phyloP scores from a whole-genome alignment of 2,797 vertebrate genomes.

The Champsocephalus esox region DNA sequence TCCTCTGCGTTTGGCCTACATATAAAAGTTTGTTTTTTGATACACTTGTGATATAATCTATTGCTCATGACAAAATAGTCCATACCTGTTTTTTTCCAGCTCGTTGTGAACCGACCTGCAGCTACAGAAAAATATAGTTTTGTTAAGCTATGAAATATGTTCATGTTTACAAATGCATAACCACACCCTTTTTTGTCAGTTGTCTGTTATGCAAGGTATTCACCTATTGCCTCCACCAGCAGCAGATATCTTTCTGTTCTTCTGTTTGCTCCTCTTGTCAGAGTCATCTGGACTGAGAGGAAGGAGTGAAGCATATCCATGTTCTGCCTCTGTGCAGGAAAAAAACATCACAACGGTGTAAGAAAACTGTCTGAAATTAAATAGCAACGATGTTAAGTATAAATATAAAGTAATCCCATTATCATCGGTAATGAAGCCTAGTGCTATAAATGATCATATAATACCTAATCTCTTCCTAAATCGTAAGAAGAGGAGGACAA shows the following conservation, averaged over 20 bases:
- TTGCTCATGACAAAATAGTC: not conserved
- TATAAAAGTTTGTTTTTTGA: not conserved
- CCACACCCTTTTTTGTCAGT: slow-evolving; percentile 59
- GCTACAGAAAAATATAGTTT: slow-evolving; percentile 22
- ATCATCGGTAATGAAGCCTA: rapidly evolving
- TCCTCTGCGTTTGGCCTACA: not conserved
- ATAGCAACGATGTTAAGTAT: not conserved
- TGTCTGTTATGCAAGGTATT: slow-evolving; percentile 50
- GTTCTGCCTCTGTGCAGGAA: slow-evolving; percentile 88
- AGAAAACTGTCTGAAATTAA: not conserved
- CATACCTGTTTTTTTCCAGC: slow-evolving; percentile 96
- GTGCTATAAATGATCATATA: not conserved
- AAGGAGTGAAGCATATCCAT: slow-evolving; percentile 91
- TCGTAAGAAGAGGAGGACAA: not conserved
- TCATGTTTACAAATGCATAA: not conserved
- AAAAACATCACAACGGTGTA: slow-evolving; percentile 8
- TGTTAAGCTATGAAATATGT: not conserved
- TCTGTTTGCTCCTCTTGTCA: slow-evolving; percentile 84
- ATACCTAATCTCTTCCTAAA: not conserved
- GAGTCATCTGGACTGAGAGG: slow-evolving; percentile 80
- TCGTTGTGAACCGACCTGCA: slow-evolving; percentile 95
- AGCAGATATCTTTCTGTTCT: slow-evolving; percentile 80
- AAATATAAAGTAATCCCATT: not conserved
- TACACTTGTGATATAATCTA: not conserved
- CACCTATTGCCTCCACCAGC: slow-evolving; percentile 85